Conservation (phyloP, 2,113 vertebrate species). For the Pachycephala philippinensis region DNA sequence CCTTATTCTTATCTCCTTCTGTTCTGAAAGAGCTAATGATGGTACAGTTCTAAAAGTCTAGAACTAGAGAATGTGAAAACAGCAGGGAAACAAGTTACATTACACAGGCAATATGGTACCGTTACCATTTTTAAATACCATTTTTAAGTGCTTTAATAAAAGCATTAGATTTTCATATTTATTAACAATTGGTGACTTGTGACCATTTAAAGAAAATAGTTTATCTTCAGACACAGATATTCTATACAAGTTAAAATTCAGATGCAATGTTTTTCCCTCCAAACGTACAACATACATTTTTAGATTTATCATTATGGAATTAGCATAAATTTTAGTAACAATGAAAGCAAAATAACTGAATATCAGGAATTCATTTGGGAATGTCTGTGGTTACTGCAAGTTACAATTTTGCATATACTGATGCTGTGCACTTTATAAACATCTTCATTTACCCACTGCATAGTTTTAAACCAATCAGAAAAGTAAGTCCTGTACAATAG, state of each 20-base stretch:
- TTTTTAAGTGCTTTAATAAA: not conserved
- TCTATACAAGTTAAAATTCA: not conserved
- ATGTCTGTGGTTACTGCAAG: not conserved
- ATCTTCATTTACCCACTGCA: not conserved
- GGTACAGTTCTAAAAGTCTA: not conserved
- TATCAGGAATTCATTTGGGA: not conserved
- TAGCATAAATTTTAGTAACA: not conserved
- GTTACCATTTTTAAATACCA: not conserved
- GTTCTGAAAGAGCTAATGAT: not conserved
- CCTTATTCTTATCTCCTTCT: not conserved
- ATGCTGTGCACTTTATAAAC: not conserved
- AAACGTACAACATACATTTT: not conserved
- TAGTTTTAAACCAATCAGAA: not conserved
- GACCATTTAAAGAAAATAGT: not conserved
- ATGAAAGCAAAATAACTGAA: not conserved
- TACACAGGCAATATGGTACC: not conserved
- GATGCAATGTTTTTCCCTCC: not conserved
- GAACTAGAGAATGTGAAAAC: not conserved
- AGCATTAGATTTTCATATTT: not conserved
- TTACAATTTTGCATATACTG: not conserved
- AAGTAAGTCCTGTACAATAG: not conserved
- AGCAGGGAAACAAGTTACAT: accelerated
- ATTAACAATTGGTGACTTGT: not conserved
- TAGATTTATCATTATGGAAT: not conserved
- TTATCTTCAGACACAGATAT: not conserved